phyloP scores from a whole-genome alignment of 2,888 invertebrate species.

The Yponomeuta plumbellus region DNA sequence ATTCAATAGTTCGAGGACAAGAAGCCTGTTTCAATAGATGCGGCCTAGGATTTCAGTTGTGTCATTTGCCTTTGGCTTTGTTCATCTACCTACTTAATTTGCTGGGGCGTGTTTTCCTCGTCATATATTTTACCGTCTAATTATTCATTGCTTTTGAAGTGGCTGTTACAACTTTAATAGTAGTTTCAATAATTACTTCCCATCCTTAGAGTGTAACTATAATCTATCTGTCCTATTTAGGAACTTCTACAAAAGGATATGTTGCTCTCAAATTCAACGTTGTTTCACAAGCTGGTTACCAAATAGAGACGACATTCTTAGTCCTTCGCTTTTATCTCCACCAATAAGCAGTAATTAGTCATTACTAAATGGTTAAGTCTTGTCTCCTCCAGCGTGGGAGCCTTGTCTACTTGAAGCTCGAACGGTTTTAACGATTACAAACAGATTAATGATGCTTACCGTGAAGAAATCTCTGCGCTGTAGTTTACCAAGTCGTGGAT shows the following conservation, averaged over 20 bases:
- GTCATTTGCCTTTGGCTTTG: neutral
- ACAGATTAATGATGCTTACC: slow-evolving; percentile 48
- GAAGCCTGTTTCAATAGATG: slow-evolving; percentile 21
- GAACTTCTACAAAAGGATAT: neutral
- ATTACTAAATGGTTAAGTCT: slow-evolving; percentile 24
- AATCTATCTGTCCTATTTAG: neutral
- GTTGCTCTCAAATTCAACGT: neutral
- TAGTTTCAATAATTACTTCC: neutral
- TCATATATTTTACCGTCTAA: neutral
- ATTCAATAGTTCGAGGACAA: slow-evolving; percentile 44
- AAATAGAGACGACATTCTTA: slow-evolving; percentile 11
- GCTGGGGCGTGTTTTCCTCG: neutral
- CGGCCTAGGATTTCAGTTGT: neutral
- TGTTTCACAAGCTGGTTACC: neutral
- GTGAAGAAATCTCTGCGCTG: slow-evolving; percentile 5
- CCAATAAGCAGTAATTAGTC: slow-evolving; percentile 9
- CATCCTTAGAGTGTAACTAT: neutral
- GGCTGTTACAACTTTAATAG: neutral
- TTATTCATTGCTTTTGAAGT: neutral
- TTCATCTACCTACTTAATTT: neutral
- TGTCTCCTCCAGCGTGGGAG: slow-evolving; percentile 57
- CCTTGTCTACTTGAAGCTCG: slow-evolving; percentile 49
- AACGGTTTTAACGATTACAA: slow-evolving; percentile 68
- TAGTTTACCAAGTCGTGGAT: neutral
- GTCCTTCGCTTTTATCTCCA: slow-evolving; percentile 10